These are phyloP conservation scores for Brachionus rotundiformis DNA, from an alignment of 1,140 invertebrate species.

Conservation along the genomic window DNA sequence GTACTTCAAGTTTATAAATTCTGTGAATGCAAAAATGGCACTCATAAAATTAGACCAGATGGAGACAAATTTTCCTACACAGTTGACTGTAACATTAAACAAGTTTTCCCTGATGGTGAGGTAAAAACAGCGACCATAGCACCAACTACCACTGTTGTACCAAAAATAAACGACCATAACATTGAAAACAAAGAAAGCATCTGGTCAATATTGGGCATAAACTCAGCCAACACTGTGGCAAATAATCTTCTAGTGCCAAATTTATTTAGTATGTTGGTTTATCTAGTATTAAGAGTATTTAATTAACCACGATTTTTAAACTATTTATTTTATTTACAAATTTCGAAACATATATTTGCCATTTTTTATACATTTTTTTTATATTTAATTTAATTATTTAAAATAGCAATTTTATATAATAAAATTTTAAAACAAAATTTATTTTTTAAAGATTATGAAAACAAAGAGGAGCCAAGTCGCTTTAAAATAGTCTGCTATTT, in stretches of 20 bases:
- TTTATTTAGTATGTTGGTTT: conserved; percentile 4
- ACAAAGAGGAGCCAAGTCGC: not conserved
- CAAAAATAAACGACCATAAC: not conserved
- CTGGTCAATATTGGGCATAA: conserved; percentile 48
- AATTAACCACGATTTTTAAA: not conserved
- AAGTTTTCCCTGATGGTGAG: not conserved
- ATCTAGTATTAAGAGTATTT: conserved; percentile 17
- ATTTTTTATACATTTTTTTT: not conserved
- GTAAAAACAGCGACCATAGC: not conserved
- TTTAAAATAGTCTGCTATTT: conserved; percentile 39
- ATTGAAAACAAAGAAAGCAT: not conserved
- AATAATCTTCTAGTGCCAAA: not conserved
- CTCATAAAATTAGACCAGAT: not conserved
- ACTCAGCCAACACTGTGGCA: not conserved
- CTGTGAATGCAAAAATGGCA: conserved; percentile 49
- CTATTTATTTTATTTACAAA: conserved; percentile 24
- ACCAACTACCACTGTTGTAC: not conserved
- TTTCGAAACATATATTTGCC: not conserved
- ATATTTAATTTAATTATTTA: not conserved
- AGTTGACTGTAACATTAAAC: conserved; percentile 42
- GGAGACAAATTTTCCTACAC: conserved; percentile 29
- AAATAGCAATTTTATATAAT: not conserved
- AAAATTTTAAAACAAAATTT: not conserved
- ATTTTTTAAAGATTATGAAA: not conserved
- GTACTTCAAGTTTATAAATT: conserved; percentile 50